Conservation (phyloP, 2,888 invertebrate species). For the Plebejus melissa region DNA sequence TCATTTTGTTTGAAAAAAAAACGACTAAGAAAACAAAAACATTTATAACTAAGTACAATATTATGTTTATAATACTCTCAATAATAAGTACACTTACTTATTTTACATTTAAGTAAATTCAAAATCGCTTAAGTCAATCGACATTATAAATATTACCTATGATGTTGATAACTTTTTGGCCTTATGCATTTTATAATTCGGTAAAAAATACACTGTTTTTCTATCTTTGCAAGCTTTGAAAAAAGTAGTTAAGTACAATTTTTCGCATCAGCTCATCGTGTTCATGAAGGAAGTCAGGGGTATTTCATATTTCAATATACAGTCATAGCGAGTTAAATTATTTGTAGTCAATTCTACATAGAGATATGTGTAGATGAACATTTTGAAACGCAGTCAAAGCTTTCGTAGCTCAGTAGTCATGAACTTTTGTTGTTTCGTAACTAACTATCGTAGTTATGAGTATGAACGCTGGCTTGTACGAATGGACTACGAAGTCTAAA, state of each 20-base stretch:
- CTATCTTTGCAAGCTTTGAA: background rate
- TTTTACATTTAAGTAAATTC: background rate
- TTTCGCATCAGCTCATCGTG: background rate
- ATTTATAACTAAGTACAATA: too few relatives aligned
- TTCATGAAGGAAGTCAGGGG: background rate
- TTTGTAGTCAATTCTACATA: background rate
- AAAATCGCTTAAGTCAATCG: too few relatives aligned
- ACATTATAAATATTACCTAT: background rate
- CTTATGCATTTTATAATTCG: background rate
- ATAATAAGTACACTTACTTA: background rate
- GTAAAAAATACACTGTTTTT: background rate
- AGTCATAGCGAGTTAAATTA: background rate
- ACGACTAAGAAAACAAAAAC: too few relatives aligned
- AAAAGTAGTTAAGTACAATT: background rate
- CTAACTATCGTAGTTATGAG: too few relatives aligned
- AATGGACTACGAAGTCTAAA: too few relatives aligned
- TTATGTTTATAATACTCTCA: too few relatives aligned
- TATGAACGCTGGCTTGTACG: too few relatives aligned
- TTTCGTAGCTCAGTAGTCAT: too few relatives aligned
- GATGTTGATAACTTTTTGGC: constrained; percentile 3
- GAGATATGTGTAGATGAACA: background rate
- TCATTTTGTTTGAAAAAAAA: too few relatives aligned
- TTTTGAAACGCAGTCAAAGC: background rate
- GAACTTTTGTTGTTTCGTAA: too few relatives aligned
- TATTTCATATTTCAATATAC: background rate